phyloP scores from a whole-genome alignment of 1,140 invertebrate genomes.

The Cecropterus lyciades region DNA sequence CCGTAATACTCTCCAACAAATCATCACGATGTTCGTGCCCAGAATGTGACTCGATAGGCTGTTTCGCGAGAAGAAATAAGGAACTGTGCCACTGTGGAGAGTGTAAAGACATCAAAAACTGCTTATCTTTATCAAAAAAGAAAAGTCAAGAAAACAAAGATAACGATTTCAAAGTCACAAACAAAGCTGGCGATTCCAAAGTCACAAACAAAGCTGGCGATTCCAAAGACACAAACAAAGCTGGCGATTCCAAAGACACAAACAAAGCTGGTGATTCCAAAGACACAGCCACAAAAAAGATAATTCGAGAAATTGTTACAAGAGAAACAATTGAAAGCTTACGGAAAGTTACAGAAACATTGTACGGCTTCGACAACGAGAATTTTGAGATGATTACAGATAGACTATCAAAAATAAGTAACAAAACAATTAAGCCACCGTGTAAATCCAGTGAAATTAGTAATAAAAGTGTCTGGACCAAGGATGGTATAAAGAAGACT shows the following conservation, averaged over 20 bases:
- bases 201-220: no score
- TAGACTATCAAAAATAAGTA: neutral
- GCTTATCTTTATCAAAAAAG: slow-evolving; percentile 17
- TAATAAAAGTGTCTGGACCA: neutral
- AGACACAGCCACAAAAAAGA: slow-evolving; percentile 20
- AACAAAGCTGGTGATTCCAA: slow-evolving; percentile 9
- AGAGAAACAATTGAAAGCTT: slow-evolving; percentile 26
- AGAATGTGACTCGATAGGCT: slow-evolving; percentile 49
- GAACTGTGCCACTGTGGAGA: slow-evolving; percentile 40
- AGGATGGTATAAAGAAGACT: neutral
- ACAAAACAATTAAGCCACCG: neutral
- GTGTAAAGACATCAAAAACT: slow-evolving; percentile 37
- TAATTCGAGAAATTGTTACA: slow-evolving; percentile 22
- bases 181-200: no score
- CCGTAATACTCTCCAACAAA: neutral
- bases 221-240: no score
- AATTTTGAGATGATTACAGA: slow-evolving; percentile 16
- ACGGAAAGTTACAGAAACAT: slow-evolving; percentile 24
- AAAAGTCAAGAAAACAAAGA: slow-evolving; percentile 3
- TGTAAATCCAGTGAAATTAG: neutral
- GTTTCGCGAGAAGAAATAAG: slow-evolving; percentile 43
- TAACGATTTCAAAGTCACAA: slow-evolving; percentile 1
- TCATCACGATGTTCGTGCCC: slow-evolving; percentile 51
- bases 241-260: no score
- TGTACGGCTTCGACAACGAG: slow-evolving; percentile 9